phyloP scores from a whole-genome alignment of 2,113 vertebrate species.

The Pseudonaja textilis region DNA sequence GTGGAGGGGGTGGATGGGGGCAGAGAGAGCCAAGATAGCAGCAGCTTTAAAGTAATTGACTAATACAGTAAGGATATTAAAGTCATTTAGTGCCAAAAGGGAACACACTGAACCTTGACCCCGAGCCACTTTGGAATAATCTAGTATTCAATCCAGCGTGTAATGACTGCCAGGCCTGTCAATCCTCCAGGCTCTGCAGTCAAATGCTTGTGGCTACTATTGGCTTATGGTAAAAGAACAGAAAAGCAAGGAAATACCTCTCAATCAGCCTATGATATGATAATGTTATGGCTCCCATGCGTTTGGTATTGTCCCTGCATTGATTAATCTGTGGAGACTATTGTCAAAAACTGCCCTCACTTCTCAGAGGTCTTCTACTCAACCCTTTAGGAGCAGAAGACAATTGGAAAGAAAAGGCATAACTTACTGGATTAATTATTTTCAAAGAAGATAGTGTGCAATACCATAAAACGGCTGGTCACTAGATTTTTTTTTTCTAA shows the following conservation, averaged over 20 bases:
- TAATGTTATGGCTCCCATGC: conserved; percentile 82
- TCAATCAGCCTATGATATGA: conserved; percentile 82
- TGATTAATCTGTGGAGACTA: conserved; percentile 83
- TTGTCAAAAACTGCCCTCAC: conserved; percentile 80
- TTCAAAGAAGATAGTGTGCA: conserved; percentile 50
- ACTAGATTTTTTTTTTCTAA: conserved; percentile 58
- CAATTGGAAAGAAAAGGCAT: conserved; percentile 70
- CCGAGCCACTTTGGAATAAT: conserved; percentile 99
- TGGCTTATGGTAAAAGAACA: conserved; percentile 83
- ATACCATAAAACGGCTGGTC: conserved; percentile 8
- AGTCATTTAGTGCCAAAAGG: conserved; percentile 99
- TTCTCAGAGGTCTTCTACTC: conserved; percentile 77
- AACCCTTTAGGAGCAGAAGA: conserved; percentile 77
- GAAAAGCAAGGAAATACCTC: conserved; percentile 81
- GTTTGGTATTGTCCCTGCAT: conserved; percentile 79
- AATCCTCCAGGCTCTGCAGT: conserved; percentile 93
- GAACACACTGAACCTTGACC: conserved; percentile 99
- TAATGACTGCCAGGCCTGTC: conserved; percentile 99
- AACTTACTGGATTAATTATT: conserved; percentile 75
- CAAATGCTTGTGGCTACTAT: conserved; percentile 85
- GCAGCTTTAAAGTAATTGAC: conserved; percentile 98
- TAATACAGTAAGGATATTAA: conserved; percentile 99
- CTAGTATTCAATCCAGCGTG: conserved; percentile 99
- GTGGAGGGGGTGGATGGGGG: conserved; percentile 64
- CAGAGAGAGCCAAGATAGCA: conserved; percentile 83